Conservation (phyloP, 2,888 invertebrate genomes). For the Lasioglossum calceatum region DNA sequence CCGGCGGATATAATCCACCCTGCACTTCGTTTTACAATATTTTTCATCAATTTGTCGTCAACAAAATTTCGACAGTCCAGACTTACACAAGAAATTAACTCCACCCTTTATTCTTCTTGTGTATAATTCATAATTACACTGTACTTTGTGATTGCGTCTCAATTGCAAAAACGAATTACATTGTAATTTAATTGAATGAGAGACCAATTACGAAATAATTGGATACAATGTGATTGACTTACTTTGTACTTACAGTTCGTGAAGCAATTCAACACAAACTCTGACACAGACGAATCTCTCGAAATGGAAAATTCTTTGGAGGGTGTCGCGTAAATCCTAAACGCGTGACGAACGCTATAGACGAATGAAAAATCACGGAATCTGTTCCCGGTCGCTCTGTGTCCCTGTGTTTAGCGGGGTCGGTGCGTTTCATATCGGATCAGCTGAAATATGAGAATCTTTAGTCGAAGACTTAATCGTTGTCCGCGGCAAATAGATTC, state of each 20-base stretch:
- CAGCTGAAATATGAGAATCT: slow-evolving; percentile 66
- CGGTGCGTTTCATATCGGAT: slow-evolving; percentile 56
- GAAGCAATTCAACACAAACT: too few species aligned
- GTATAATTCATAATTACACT: too few species aligned
- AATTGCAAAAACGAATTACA: too few species aligned
- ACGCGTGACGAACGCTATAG: background rate
- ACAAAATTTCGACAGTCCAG: too few species aligned
- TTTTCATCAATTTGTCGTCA: background rate
- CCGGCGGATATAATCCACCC: slow-evolving; percentile 3
- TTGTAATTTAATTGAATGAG: too few species aligned
- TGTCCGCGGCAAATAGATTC: slow-evolving; percentile 64
- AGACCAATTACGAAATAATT: too few species aligned
- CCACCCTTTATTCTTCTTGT: too few species aligned
- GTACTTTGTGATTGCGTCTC: too few species aligned
- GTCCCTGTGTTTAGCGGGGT: slow-evolving; percentile 22
- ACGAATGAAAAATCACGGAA: background rate
- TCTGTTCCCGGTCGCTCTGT: slow-evolving; percentile 3
- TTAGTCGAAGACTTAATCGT: slow-evolving; percentile 68
- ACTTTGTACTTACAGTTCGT: too few species aligned
- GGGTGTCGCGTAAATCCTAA: background rate
- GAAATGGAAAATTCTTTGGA: background rate
- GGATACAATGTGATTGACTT: too few species aligned
- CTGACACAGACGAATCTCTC: background rate
- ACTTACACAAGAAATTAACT: too few species aligned
- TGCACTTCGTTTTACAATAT: background rate